A percentile compares a stretch with the other conserved stretches of the same genome.
These are phyloP conservation scores for Drosophila hamatofila DNA, from an alignment of 2,888 invertebrate genomes.

Conservation along the genomic window DNA sequence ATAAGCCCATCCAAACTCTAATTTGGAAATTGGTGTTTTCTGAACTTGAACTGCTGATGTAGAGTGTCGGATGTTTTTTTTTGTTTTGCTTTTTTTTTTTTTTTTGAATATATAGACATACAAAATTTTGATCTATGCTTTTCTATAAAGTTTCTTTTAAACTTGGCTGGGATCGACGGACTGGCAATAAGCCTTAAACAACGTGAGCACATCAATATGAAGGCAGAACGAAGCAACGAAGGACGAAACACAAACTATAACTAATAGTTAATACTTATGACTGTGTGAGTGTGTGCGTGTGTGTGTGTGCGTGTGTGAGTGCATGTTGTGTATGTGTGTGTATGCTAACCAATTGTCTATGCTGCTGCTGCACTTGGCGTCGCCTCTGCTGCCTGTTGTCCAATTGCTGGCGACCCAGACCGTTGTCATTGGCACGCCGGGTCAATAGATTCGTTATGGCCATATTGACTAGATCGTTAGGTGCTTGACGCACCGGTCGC, in stretches of 20 bases:
- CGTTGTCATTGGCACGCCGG: slow-evolving; percentile 64
- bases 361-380: slow-evolving; percentile 43
- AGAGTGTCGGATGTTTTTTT: slow-evolving; percentile 1
- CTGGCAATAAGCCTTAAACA: neutral
- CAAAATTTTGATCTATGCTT: slow-evolving; percentile 27
- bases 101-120: slow-evolving; percentile 2
- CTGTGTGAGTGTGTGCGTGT: neutral
- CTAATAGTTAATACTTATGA: slow-evolving; percentile 3
- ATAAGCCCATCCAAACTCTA: slow-evolving; percentile 29
- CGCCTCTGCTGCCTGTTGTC: slow-evolving; percentile 56
- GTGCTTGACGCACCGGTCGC: slow-evolving; percentile 68
- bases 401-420: slow-evolving; percentile 43
- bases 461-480: slow-evolving; percentile 22
- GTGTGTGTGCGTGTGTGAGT: slow-evolving; percentile 10
- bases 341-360: slow-evolving; percentile 59
- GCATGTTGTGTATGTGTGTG: neutral
- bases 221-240: slow-evolving; percentile 22
- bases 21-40: slow-evolving; percentile 6
- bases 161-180: neutral
- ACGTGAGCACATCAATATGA: slow-evolving; percentile 4
- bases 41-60: neutral
- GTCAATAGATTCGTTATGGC: slow-evolving; percentile 52
- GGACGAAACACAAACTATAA: slow-evolving; percentile 12
- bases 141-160: neutral
- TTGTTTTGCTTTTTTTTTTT: neutral